Evolutionary conservation across 2,113 vertebrate genomes (phyloP).

Genomic region (Thermophis baileyi): DNA sequence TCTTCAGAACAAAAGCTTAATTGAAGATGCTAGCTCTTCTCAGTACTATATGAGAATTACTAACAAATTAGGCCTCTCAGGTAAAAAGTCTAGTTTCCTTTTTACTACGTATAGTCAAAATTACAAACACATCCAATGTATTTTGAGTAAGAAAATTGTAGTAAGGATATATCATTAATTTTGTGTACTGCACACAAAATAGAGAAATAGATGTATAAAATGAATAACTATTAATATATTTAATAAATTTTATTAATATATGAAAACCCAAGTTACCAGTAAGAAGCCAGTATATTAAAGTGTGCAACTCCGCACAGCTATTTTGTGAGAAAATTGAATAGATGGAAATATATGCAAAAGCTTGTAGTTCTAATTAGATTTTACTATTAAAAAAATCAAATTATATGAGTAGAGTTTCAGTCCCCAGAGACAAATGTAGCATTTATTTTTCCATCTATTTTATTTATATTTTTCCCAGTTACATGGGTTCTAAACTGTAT

Average conservation of each 20-base stretch:
- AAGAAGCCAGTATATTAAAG: neutral
- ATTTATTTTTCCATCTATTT: slow-evolving; percentile 29
- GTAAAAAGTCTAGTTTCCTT: neutral
- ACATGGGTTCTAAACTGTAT: neutral
- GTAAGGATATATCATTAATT: neutral
- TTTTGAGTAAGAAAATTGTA: neutral
- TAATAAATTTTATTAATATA: neutral
- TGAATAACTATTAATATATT: neutral
- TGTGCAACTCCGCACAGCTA: slow-evolving; percentile 50
- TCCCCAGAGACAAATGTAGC: slow-evolving; percentile 44
- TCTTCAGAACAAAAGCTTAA: neutral
- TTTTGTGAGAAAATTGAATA: slow-evolving; percentile 57
- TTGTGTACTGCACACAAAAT: neutral
- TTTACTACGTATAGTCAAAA: neutral
- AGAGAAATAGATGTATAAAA: neutral
- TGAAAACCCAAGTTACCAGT: neutral
- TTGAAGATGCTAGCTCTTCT: neutral
- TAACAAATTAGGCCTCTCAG: neutral
- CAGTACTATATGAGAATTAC: neutral
- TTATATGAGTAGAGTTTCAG: slow-evolving; percentile 56
- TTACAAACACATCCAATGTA: neutral
- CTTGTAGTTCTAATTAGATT: slow-evolving; percentile 62
- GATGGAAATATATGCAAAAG: slow-evolving; percentile 55
- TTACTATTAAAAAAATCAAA: slow-evolving; percentile 58
- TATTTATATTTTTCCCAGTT: neutral